A percentile compares a stretch with the other conserved stretches of the same genome.
Evolutionary conservation across 2,888 invertebrate species (phyloP).

Genomic region (Zaprionus obscuricornis): DNA sequence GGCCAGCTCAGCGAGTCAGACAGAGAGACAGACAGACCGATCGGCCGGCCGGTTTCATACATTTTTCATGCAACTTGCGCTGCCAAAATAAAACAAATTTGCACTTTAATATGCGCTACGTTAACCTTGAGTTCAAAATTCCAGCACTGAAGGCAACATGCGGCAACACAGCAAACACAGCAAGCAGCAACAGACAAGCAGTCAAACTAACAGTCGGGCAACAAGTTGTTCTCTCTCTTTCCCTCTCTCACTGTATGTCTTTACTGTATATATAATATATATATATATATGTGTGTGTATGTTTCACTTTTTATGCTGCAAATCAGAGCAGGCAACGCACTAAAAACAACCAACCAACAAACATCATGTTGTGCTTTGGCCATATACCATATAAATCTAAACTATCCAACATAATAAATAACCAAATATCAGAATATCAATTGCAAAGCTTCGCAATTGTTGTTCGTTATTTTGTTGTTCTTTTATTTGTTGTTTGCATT

Average conservation of each 20-base stretch:
- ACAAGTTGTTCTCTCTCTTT: conserved; percentile 51
- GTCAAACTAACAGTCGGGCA: conserved; percentile 41
- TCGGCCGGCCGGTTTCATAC: conserved; percentile 43
- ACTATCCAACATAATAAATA: conserved; percentile 41
- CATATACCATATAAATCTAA: conserved; percentile 32
- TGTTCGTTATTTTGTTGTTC: not conserved
- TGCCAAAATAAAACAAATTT: conserved; percentile 73
- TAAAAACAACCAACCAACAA: conserved; percentile 33
- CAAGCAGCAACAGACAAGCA: conserved; percentile 6
- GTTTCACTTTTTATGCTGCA: conserved; percentile 35
- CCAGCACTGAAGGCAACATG: not conserved
- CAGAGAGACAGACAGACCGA: no score
- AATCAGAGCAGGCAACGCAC: conserved; percentile 40
- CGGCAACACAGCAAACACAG: not conserved
- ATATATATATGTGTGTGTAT: not conserved
- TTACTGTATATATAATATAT: not conserved
- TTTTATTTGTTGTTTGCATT: conserved; percentile 4
- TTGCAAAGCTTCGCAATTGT: not conserved
- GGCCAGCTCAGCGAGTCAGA: no score
- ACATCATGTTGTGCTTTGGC: conserved; percentile 30
- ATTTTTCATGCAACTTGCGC: conserved; percentile 64
- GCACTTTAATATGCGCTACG: conserved; percentile 67
- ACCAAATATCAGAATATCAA: not conserved
- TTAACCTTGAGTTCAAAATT: conserved; percentile 57
- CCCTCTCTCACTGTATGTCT: no score